Conservation (phyloP, 2,888 invertebrate genomes). For the Mesorhabditis spiculigera region DNA sequence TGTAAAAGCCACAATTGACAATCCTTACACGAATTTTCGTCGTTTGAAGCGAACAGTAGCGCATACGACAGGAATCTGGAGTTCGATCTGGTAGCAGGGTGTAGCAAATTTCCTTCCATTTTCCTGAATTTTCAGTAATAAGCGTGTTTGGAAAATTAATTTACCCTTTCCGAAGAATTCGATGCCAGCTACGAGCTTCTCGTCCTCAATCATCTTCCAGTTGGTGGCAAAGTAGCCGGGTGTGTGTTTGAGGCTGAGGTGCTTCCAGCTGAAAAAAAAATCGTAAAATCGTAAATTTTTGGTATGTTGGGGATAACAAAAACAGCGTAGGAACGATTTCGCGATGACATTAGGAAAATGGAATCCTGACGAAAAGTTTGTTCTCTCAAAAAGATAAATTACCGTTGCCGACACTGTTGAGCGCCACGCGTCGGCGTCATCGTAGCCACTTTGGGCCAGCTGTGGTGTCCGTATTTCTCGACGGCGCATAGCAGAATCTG, state of each 20-base stretch:
- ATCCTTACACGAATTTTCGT: background rate
- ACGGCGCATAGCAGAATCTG: constrained; percentile 49
- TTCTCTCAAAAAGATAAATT: background rate
- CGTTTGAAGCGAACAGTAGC: background rate
- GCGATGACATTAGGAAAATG: no score
- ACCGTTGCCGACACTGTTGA: constrained; percentile 60
- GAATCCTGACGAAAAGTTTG: no score
- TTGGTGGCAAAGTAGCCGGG: constrained; percentile 24
- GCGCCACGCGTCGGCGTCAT: constrained; percentile 56
- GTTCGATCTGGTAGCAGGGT: background rate
- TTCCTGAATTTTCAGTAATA: constrained; percentile 11
- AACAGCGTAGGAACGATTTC: no score
- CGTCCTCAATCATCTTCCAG: constrained; percentile 73
- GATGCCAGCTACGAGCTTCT: constrained; percentile 68
- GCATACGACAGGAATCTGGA: background rate
- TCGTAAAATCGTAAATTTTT: no score
- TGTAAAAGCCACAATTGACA: background rate
- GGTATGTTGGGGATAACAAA: no score
- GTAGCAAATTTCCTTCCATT: constrained; percentile 13
- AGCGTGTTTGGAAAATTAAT: background rate
- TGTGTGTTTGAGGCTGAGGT: constrained; percentile 31
- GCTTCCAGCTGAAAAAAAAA: constrained; percentile 27
- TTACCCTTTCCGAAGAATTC: constrained; percentile 68
- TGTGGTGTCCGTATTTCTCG: constrained; percentile 33
- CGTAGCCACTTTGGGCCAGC: constrained; percentile 48